Conservation (phyloP, 1,140 invertebrate species). For the Scaptomyza hsui region DNA sequence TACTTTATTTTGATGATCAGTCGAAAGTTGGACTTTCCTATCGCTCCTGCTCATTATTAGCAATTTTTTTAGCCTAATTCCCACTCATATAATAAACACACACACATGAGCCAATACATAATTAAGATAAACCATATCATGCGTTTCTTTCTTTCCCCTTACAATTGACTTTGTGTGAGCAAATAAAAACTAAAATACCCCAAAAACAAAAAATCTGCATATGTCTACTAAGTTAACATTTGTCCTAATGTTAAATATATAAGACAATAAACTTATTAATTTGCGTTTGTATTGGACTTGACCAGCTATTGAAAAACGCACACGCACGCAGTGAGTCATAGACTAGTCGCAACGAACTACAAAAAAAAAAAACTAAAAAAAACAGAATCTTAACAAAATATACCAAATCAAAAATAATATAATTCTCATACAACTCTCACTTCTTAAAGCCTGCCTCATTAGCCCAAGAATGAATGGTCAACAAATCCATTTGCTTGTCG, state of each 20-base stretch:
- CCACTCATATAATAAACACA: conserved; percentile 3
- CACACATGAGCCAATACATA: background rate
- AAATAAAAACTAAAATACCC: conserved; percentile 18
- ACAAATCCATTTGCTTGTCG: conserved; percentile 27
- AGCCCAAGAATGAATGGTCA: conserved; percentile 34
- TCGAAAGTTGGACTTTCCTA: conserved; percentile 1
- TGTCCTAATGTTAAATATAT: conserved; percentile 28
- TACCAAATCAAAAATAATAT: conserved; percentile 32
- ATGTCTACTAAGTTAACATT: conserved; percentile 40
- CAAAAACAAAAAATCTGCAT: conserved; percentile 57
- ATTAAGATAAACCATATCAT: background rate
- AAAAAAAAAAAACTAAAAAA: conserved; percentile 31
- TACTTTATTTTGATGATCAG: conserved; percentile 24
- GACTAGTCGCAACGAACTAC: conserved; percentile 30
- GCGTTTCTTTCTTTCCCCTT: background rate
- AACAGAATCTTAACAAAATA: conserved; percentile 28
- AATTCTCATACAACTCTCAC: conserved; percentile 60
- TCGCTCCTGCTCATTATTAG: background rate
- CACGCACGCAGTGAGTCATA: conserved; percentile 80
- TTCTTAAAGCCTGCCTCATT: conserved; percentile 56
- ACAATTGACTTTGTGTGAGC: conserved; percentile 39
- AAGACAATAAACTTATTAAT: conserved; percentile 59
- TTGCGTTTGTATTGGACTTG: conserved; percentile 82
- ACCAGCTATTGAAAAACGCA: conserved; percentile 61
- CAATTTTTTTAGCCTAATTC: conserved; percentile 6